These are phyloP conservation scores for Drosophila putrida DNA, from an alignment of 2,888 invertebrate genomes.

Conservation along the genomic window DNA sequence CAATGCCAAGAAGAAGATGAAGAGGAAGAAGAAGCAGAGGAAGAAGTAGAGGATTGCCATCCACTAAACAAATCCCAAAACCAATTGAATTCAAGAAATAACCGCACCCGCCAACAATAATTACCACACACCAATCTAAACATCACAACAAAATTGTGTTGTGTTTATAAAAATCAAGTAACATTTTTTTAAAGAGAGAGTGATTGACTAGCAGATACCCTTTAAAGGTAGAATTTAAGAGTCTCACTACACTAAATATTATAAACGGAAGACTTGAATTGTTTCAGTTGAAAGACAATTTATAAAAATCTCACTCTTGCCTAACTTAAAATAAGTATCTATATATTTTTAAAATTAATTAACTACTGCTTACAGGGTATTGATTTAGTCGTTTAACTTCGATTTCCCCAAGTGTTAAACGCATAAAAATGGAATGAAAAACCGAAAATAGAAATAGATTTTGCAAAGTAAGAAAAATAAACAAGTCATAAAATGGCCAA, in stretches of 20 bases:
- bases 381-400: neutral
- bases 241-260: neutral
- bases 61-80: constrained; percentile 22
- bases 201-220: constrained; percentile 14
- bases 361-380: constrained; percentile 14
- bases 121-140: constrained; percentile 64
- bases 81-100: constrained; percentile 21
- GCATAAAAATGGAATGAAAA: constrained; percentile 32
- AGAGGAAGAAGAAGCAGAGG: neutral
- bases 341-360: too few relatives aligned
- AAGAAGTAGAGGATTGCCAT: constrained; percentile 16
- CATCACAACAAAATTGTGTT: constrained; percentile 36
- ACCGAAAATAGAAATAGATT: constrained; percentile 42
- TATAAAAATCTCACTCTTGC: too few relatives aligned
- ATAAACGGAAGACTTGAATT: neutral
- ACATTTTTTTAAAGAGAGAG: neutral
- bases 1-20: constrained; percentile 15
- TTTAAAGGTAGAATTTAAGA: neutral
- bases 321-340: too few relatives aligned
- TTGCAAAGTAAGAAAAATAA: constrained; percentile 72
- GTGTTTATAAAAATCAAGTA: constrained; percentile 29
- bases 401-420: constrained; percentile 49
- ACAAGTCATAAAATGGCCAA: constrained; percentile 40
- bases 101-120: constrained; percentile 62
- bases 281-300: too few relatives aligned